A percentile compares a stretch with the other conserved stretches of the same genome.
Evolutionary conservation across 1,140 invertebrate species (phyloP).

Genomic region (Pseudomyrmex flavicornis): DNA sequence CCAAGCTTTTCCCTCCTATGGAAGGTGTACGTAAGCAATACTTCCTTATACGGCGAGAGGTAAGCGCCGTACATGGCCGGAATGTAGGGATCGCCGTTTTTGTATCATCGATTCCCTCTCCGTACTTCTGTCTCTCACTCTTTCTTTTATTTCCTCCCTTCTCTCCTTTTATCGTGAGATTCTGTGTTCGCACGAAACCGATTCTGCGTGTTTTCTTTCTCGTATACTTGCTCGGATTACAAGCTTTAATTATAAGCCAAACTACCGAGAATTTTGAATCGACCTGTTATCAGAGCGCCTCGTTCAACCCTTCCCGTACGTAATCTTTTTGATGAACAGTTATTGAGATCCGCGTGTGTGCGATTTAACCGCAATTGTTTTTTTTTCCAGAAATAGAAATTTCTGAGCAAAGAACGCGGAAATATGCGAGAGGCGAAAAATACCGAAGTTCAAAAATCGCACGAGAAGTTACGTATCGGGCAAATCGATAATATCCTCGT

Average conservation of each 20-base stretch:
- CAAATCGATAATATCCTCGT: no score
- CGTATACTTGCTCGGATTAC: constrained; percentile 6
- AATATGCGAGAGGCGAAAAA: not conserved
- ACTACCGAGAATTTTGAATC: constrained; percentile 68
- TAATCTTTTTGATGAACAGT: not conserved
- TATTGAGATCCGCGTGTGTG: not conserved
- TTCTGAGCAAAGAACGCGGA: not conserved
- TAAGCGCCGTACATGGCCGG: constrained; percentile 80
- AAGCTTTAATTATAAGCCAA: constrained; percentile 65
- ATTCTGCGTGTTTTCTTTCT: constrained; percentile 38
- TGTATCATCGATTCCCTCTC: constrained; percentile 79
- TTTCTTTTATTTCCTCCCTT: constrained; percentile 48
- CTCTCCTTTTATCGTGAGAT: constrained; percentile 50
- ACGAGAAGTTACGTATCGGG: no score
- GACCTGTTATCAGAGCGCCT: not conserved
- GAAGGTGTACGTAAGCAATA: constrained; percentile 76
- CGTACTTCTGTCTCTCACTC: constrained; percentile 41
- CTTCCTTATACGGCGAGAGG: constrained; percentile 79
- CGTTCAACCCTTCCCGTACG: not conserved
- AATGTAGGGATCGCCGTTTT: constrained; percentile 84
- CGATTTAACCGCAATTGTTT: not conserved
- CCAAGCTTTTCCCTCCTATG: constrained; percentile 48
- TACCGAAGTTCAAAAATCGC: not conserved
- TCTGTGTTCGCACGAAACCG: constrained; percentile 63
- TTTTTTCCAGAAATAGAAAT: not conserved